Conservation (phyloP, 2,888 invertebrate genomes). For the Ligdia adustata region DNA sequence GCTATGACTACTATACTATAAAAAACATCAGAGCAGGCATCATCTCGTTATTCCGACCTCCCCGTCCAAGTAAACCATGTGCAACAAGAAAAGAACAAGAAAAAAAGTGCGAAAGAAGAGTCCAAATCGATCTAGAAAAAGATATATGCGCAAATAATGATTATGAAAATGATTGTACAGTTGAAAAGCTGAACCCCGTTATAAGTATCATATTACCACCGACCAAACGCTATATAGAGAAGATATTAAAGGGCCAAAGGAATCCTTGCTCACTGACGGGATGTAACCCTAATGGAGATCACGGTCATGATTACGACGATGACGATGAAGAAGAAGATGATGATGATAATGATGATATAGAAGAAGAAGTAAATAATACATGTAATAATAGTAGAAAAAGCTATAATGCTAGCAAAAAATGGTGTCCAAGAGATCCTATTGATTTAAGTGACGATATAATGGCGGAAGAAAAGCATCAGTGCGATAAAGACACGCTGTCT, state of each 20-base stretch:
- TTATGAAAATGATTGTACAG: neutral
- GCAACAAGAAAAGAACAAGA: no score
- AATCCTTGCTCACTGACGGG: no score
- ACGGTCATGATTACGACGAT: neutral
- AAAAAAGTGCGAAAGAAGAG: no score
- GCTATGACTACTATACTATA: neutral
- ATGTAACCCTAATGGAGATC: neutral
- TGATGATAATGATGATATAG: neutral
- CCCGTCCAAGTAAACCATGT: neutral
- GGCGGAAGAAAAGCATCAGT: neutral
- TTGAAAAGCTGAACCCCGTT: neutral
- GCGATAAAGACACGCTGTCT: neutral
- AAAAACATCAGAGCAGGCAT: neutral
- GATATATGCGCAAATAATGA: neutral
- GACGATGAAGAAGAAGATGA: neutral
- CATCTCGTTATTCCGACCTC: neutral
- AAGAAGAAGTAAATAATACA: neutral
- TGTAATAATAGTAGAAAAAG: no score
- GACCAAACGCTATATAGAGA: neutral
- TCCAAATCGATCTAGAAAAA: neutral
- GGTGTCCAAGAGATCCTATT: neutral
- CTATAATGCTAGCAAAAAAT: no score
- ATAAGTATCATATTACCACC: neutral
- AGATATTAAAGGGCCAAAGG: no score
- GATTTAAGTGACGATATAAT: constrained; percentile 8